Evolutionary conservation across 2,888 invertebrate genomes (phyloP).

Genomic region (Catocala fraxini): DNA sequence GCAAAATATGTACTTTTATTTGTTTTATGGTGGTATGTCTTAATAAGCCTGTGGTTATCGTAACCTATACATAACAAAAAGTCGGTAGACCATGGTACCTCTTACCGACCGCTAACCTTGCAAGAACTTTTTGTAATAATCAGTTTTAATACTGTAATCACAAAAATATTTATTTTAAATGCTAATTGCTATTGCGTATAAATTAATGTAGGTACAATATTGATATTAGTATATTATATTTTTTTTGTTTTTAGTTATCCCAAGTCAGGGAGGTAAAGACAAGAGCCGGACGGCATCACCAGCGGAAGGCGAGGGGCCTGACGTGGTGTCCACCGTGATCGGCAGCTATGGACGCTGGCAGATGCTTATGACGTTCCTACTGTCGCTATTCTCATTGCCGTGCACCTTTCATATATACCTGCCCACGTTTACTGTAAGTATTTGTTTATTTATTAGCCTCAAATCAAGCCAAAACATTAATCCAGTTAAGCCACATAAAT

Average conservation of each 20-base stretch:
- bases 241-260: constrained; percentile 75
- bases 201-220: too few relatives aligned
- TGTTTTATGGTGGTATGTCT: too few relatives aligned
- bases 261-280: constrained; percentile 72
- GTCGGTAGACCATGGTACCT: too few relatives aligned
- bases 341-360: constrained; percentile 94
- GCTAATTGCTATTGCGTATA: not conserved
- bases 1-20: too few relatives aligned
- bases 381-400: constrained; percentile 92
- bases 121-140: too few relatives aligned
- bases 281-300: constrained; percentile 59
- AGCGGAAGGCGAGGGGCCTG: constrained; percentile 83
- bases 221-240: not conserved
- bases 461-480: not conserved
- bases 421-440: constrained; percentile 90
- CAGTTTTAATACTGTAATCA: too few relatives aligned
- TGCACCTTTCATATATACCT: constrained; percentile 94
- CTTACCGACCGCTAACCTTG: too few relatives aligned
- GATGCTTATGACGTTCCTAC: constrained; percentile 90
- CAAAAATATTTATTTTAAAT: too few relatives aligned
- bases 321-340: constrained; percentile 90
- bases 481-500: too few relatives aligned
- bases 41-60: too few relatives aligned
- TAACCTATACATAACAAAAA: too few relatives aligned
- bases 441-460: not conserved